Base-by-base conservation (phyloP, 1,140 invertebrate species). In the Scylla paramamosain region DNA sequence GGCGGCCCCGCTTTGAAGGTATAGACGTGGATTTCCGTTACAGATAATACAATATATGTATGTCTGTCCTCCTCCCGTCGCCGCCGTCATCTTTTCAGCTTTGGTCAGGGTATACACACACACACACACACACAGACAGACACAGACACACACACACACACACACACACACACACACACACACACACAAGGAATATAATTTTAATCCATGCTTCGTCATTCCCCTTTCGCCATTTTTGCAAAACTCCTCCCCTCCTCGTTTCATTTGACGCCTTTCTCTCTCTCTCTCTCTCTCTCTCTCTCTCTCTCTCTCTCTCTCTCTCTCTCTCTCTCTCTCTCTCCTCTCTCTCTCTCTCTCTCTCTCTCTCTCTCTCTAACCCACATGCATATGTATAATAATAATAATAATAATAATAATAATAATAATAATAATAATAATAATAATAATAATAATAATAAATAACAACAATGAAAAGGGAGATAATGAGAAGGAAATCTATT, bases 271-370 rank as follows among this genome's bases (percentile, higher is more conserved):
- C 20, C 31, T 32, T 0, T 39, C 14, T 46, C 20, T 46, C 6
- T 39, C 86, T 28, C 29, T 20, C 29, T 28, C 39, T 87, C 84
- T 4, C 20, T 31, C 14, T 25, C 29, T 88, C 86, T 88, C 86
- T 88, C 86, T 88, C 86, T 88, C 86, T 88, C 86, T 88, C 86
- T 39, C 86, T 88, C 86, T 88, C 86, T 88, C 86, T 88, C 86
- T 88, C 86, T 88, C 86, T 88, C 86, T 88, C 86, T 88, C 86
- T 88, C 86, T 88, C 86, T 25, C 29, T 88, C 86, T 88, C 86
- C 86, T 88, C 86, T 88, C 86, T 88, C 86, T 88, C 86, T 39
- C 86, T 88, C 86, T 88, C 86, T 88, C 86, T 88, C 86, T 88
- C 86, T 88, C 86, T 88, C 86, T 88, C 86, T 88, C 86, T 88